phyloP scores from a whole-genome alignment of 2,888 invertebrate genomes.

The Lithophane semibrunnea region DNA sequence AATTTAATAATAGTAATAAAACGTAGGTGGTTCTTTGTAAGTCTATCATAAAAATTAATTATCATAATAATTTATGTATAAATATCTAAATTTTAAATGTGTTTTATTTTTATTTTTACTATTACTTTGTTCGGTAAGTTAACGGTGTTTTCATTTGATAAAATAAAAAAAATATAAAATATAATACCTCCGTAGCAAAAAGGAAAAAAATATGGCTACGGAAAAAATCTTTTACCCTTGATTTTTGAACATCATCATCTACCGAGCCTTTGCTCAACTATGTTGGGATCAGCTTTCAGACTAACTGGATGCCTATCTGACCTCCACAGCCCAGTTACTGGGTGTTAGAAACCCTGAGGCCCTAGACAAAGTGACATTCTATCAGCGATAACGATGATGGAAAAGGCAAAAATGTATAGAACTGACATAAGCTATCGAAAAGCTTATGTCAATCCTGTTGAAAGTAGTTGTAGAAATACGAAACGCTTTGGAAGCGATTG shows the following conservation, averaged over 20 bases:
- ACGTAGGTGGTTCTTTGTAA: conserved; percentile 41
- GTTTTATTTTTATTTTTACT: conserved; percentile 5
- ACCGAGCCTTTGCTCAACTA: too few relatives aligned
- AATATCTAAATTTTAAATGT: conserved; percentile 35
- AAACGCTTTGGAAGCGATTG: too few relatives aligned
- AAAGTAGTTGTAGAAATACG: too few relatives aligned
- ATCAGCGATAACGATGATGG: too few relatives aligned
- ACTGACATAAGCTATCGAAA: too few relatives aligned
- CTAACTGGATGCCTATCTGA: too few relatives aligned
- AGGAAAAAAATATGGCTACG: neutral
- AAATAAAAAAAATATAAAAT: neutral
- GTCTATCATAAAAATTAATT: conserved; percentile 30
- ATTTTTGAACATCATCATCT: neutral
- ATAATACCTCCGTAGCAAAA: neutral
- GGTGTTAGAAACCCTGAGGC: too few relatives aligned
- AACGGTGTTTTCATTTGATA: neutral
- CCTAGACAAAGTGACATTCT: too few relatives aligned
- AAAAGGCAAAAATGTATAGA: too few relatives aligned
- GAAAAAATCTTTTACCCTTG: neutral
- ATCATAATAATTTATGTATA: conserved; percentile 51
- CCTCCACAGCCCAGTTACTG: too few relatives aligned
- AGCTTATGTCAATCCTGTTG: too few relatives aligned
- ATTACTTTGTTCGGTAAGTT: neutral
- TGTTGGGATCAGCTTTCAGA: too few relatives aligned
- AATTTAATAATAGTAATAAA: conserved; percentile 53